Conservation (phyloP, 2,888 invertebrate genomes). For the Polydrusus pterygomalis region DNA sequence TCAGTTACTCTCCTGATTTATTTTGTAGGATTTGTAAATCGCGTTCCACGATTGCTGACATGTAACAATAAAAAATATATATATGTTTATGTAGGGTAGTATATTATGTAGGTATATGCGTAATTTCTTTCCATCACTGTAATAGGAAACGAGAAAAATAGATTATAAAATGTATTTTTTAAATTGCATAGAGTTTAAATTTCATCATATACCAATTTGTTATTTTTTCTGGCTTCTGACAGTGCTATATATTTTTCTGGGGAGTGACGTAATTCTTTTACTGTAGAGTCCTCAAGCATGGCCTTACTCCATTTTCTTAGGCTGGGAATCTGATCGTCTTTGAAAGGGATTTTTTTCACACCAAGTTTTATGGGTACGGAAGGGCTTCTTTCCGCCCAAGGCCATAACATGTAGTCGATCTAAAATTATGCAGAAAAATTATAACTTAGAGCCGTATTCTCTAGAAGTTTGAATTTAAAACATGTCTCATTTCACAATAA, state of each 20-base stretch:
- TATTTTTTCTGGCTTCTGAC: slow-evolving; percentile 11
- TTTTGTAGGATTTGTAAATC: too few relatives aligned
- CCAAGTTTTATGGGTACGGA: slow-evolving; percentile 58
- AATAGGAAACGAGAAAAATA: too few relatives aligned
- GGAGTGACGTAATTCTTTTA: slow-evolving; percentile 51
- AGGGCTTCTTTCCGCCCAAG: slow-evolving; percentile 64
- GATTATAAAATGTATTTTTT: neutral
- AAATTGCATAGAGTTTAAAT: slow-evolving; percentile 9
- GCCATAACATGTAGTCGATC: slow-evolving; percentile 68
- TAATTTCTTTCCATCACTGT: too few relatives aligned
- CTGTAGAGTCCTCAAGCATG: slow-evolving; percentile 61
- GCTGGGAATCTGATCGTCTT: slow-evolving; percentile 58
- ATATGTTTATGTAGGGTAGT: too few relatives aligned
- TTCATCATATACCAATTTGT: slow-evolving; percentile 20
- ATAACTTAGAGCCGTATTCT: too few relatives aligned
- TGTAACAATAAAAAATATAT: too few relatives aligned
- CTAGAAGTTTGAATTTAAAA: too few relatives aligned
- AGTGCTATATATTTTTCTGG: slow-evolving; percentile 17
- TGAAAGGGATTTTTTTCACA: slow-evolving; percentile 59
- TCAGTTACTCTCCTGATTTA: too few relatives aligned
- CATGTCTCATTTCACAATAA: too few relatives aligned
- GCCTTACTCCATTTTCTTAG: slow-evolving; percentile 64
- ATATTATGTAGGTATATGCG: too few relatives aligned
- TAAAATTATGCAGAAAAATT: slow-evolving; percentile 44
- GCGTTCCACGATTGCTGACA: too few relatives aligned